Percentiles rank a stretch among this genome's conserved stretches.
phyloP scores from a whole-genome alignment of 1,140 invertebrate species.

The Panagrolaimus sp. region DNA sequence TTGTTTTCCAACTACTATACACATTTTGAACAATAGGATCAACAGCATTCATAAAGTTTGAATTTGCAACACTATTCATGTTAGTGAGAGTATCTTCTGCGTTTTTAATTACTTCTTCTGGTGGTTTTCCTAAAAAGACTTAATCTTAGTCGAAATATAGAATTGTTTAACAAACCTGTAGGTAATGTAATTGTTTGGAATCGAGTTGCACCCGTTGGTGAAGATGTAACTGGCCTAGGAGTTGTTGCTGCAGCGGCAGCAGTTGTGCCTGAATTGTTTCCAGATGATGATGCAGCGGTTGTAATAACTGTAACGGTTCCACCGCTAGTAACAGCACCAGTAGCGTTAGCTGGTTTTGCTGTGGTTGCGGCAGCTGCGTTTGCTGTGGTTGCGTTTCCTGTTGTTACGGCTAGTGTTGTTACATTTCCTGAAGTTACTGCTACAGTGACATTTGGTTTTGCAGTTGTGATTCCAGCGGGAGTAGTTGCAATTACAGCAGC shows the following conservation, averaged over 20 bases:
- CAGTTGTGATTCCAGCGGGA: background rate
- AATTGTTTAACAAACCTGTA: too few relatives aligned
- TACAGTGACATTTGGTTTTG: too few relatives aligned
- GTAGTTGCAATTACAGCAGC: background rate
- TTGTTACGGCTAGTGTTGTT: background rate
- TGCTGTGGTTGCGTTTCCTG: background rate
- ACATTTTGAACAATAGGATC: conserved; percentile 6
- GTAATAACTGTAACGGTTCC: too few relatives aligned
- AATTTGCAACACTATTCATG: too few relatives aligned
- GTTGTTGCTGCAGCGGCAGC: background rate
- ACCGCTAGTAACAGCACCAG: background rate
- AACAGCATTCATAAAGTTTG: background rate
- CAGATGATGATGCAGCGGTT: background rate
- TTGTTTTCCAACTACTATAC: background rate
- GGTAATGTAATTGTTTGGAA: too few relatives aligned
- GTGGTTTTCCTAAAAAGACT: too few relatives aligned
- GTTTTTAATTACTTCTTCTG: too few relatives aligned
- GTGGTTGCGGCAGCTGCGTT: background rate
- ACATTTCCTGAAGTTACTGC: background rate
- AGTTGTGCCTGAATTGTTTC: background rate
- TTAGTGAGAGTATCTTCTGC: too few relatives aligned
- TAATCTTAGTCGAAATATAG: too few relatives aligned
- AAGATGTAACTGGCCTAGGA: too few relatives aligned
- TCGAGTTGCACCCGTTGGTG: too few relatives aligned
- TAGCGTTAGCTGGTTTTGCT: background rate